phyloP scores from a whole-genome alignment of 53 echinoderm and acorn worm genomes.

The Stichopus horrens region DNA sequence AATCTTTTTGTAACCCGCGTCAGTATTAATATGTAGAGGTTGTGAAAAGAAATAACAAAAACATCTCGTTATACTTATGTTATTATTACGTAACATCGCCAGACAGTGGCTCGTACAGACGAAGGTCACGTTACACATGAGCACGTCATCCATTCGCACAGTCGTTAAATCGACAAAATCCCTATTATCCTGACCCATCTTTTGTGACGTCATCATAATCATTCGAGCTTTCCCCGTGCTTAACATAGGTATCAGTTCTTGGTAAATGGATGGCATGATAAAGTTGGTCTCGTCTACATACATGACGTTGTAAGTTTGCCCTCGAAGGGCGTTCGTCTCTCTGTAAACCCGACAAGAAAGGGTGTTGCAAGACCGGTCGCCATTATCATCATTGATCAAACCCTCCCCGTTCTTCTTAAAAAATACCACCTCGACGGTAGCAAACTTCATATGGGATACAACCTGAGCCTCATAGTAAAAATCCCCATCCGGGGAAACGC shows the following conservation, averaged over 20 bases:
- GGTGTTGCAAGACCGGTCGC: neutral
- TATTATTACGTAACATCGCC: neutral
- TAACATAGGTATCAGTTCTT: slow-evolving; percentile 16
- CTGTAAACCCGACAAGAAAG: slow-evolving; percentile 12
- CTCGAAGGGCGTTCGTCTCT: neutral
- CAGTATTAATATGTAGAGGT: slow-evolving; percentile 19
- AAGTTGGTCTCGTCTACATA: slow-evolving; percentile 29
- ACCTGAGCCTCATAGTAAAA: neutral
- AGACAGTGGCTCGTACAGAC: neutral
- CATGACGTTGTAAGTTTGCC: slow-evolving; percentile 28
- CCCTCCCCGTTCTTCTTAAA: neutral
- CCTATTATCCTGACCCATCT: slow-evolving; percentile 13
- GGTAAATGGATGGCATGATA: slow-evolving; percentile 13
- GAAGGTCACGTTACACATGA: slow-evolving; percentile 3
- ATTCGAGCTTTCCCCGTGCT: slow-evolving; percentile 10
- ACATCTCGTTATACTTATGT: neutral
- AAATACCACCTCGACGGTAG: slow-evolving; percentile 9
- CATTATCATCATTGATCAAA: neutral
- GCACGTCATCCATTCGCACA: neutral
- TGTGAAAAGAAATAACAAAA: slow-evolving; percentile 12
- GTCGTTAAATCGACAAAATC: slow-evolving; percentile 11
- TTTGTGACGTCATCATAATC: slow-evolving; percentile 22
- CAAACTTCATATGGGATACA: neutral
- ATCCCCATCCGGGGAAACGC: neutral
- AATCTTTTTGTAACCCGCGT: neutral